These are phyloP conservation scores for Cephus pulcher DNA, from an alignment of 2,888 invertebrate species.

Conservation along the genomic window DNA sequence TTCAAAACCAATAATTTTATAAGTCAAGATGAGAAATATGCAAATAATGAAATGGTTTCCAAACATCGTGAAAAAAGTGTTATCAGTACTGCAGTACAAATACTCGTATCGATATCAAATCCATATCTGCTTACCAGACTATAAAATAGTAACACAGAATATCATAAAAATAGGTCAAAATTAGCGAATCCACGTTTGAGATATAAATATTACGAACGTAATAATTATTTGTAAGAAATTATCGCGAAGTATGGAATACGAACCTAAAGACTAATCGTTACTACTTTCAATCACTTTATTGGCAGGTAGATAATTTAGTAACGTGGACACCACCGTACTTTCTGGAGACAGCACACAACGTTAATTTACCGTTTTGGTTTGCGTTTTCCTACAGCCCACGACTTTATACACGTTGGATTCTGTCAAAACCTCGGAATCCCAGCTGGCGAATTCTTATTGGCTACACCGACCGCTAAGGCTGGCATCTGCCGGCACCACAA, in stretches of 20 bases:
- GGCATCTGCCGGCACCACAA: conserved; percentile 12
- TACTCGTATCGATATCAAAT: neutral
- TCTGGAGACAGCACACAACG: neutral
- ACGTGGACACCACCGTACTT: neutral
- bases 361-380: conserved; percentile 17
- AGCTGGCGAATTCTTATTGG: conserved; percentile 62
- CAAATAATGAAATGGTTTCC: neutral
- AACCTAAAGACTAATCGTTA: neutral
- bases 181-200: neutral
- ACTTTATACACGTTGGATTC: conserved; percentile 59
- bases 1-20: neutral
- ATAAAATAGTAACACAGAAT: neutral
- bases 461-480: conserved; percentile 8
- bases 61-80: neutral
- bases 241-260: neutral
- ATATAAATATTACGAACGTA: neutral
- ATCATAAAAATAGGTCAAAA: neutral
- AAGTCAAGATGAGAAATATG: neutral
- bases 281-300: neutral
- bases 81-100: neutral
- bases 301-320: neutral
- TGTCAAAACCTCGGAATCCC: conserved; percentile 58
- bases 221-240: neutral
- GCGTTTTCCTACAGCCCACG: conserved; percentile 22
- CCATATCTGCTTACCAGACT: neutral